phyloP scores from a whole-genome alignment of 2,888 invertebrate genomes.

The Tenthredo distinguenda region DNA sequence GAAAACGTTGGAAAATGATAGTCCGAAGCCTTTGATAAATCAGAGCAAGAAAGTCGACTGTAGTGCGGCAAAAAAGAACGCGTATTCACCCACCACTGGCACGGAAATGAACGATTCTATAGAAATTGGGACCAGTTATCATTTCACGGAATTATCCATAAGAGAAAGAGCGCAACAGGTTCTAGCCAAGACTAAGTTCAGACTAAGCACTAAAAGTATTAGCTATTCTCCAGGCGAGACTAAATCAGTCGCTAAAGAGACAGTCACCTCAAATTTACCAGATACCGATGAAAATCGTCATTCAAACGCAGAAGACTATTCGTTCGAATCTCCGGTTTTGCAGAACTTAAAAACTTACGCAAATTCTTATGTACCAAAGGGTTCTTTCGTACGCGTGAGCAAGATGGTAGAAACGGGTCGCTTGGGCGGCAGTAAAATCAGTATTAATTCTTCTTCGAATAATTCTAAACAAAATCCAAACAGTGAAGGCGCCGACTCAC shows the following conservation, averaged over 20 bases:
- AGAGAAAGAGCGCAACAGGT: constrained; percentile 20
- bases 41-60: background rate
- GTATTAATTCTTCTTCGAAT: constrained; percentile 23
- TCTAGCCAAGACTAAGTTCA: background rate
- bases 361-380: constrained; percentile 15
- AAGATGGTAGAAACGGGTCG: background rate
- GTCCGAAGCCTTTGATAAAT: background rate
- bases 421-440: background rate
- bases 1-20: background rate
- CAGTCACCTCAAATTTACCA: background rate
- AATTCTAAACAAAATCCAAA: constrained; percentile 22
- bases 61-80: background rate
- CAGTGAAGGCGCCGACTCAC: background rate
- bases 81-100: background rate
- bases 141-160: background rate
- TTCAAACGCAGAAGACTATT: background rate
- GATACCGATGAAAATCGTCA: constrained; percentile 23
- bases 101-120: background rate
- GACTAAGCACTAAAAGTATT: constrained; percentile 14
- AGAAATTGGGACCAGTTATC: background rate
- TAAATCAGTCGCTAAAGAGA: background rate
- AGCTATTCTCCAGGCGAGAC: background rate
- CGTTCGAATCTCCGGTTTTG: background rate
- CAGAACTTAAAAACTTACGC: constrained; percentile 21
- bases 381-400: constrained; percentile 10